Base-by-base conservation (phyloP, 2,797 vertebrate species). In the Pangasius larnaudii region DNA sequence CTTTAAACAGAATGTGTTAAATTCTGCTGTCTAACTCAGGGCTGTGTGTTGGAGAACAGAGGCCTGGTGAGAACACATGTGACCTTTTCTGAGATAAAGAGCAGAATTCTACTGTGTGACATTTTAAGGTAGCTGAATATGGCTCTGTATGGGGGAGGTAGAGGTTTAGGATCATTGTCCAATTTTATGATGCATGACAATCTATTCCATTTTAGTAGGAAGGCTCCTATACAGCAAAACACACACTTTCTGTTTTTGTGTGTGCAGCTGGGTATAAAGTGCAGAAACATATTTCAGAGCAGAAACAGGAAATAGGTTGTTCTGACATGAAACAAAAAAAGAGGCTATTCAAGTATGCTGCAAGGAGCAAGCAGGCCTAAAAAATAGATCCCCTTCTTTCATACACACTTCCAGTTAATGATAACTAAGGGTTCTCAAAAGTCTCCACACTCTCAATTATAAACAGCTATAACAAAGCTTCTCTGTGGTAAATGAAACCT, bases 391-490 rank as follows among this genome's bases (percentile, higher is more conserved):
- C 78, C 83, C 58, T 51, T 75, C 42, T 16, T 88, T 46, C 84
- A 89, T 71, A 58, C 72, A 27, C 84, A 83, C 72, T 69, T 77
- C 88, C 87, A 92, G 88, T 91, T 91, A 90, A 90, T 87, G 90
- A 92, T 89, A 90, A 88, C 77, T 49, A 8, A 27, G 58, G 24
- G 89, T 90, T 90, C 85, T 85, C 85, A 86, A 89, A 88, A 80
- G 88, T 84, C 84, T 89, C 85, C 71, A 83, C 87, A 84, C 83
- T 74, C 89, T 91, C 72, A 90, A 91, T 92, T 91, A 92, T 91
- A 90, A 89, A 91, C 90, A 92, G 87, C 81, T 88, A 89, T 91
- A 89, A 89, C 87, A 82, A 91, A 90, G 85, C 84, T 74, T 89
- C 89, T 89, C 84, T 36, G 84, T 80, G 59, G 88, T 90, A 89